A percentile compares a stretch with the other conserved stretches of the same genome.
phyloP scores from a whole-genome alignment of 2,888 invertebrate species.

The Leptopilina drosophilae region DNA sequence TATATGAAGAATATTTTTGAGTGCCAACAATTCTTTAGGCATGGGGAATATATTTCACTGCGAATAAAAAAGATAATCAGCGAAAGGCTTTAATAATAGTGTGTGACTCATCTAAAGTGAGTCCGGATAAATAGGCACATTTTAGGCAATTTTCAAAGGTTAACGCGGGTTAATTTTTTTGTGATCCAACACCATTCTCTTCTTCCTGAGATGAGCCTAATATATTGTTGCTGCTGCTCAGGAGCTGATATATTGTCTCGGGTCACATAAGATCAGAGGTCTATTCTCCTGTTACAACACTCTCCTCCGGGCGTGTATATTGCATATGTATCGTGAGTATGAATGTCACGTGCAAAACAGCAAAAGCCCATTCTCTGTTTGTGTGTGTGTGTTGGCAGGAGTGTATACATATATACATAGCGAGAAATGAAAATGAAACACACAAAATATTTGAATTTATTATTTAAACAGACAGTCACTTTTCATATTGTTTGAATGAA shows the following conservation, averaged over 20 bases:
- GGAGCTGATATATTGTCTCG: conserved; percentile 28
- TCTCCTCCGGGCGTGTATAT: background rate
- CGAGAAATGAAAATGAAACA: conserved; percentile 7
- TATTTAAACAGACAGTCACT: background rate
- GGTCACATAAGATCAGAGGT: conserved; percentile 32
- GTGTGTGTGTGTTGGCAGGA: background rate
- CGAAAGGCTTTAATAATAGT: background rate
- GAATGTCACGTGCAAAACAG: conserved; percentile 26
- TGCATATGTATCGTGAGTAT: conserved; percentile 11
- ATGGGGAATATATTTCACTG: no score
- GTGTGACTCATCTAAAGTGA: background rate
- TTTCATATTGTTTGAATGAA: conserved; percentile 1
- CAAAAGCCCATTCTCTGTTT: background rate
- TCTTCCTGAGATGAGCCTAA: conserved; percentile 4
- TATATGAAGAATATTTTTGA: no score
- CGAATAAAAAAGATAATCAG: no score
- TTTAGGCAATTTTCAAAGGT: conserved; percentile 11
- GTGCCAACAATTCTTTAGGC: no score
- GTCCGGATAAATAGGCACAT: background rate
- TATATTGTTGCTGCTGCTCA: conserved; percentile 20
- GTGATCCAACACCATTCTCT: conserved; percentile 20
- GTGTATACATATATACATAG: no score
- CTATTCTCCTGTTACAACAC: conserved; percentile 15
- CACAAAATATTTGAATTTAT: conserved; percentile 11
- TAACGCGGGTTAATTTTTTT: background rate